A percentile compares a stretch with the other conserved stretches of the same genome.
These are phyloP conservation scores for Mesitornis unicolor DNA, from an alignment of 2,113 vertebrate species.

Conservation along the genomic window DNA sequence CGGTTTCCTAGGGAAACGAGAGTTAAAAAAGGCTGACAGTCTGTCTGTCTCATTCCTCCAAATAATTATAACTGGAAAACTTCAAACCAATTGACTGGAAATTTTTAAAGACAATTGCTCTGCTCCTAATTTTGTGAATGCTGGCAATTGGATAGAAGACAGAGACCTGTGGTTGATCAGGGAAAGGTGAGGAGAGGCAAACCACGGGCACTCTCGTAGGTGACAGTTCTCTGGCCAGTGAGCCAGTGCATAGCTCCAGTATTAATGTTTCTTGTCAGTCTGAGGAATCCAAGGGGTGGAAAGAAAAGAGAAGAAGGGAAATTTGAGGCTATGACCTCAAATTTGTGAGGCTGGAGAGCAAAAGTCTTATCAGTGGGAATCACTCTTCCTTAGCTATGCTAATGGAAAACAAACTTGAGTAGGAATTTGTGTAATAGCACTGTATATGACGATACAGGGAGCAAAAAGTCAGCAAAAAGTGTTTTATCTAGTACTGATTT, in stretches of 20 bases:
- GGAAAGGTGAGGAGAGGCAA: not conserved
- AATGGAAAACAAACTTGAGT: not conserved
- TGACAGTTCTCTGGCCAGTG: not conserved
- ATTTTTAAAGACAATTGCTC: not conserved
- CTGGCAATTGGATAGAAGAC: not conserved
- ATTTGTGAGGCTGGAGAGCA: not conserved
- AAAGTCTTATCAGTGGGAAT: not conserved
- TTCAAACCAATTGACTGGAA: not conserved
- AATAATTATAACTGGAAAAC: not conserved
- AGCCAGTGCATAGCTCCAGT: not conserved
- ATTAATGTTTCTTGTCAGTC: not conserved
- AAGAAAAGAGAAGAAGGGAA: not conserved
- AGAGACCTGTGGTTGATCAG: not conserved
- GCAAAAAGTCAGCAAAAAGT: not conserved
- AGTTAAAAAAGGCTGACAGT: slow-evolving; percentile 40
- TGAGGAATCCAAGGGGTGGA: not conserved
- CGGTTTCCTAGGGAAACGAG: slow-evolving; percentile 32
- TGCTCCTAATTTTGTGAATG: not conserved
- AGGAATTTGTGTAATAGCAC: not conserved
- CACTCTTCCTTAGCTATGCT: not conserved
- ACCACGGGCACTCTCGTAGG: fast-evolving
- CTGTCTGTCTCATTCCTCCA: slow-evolving; percentile 22
- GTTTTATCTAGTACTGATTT: not conserved
- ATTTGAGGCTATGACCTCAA: not conserved
- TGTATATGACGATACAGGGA: not conserved